Evolutionary conservation across 2,797 vertebrate species (phyloP).

Genomic region (Propithecus perrieri): DNA sequence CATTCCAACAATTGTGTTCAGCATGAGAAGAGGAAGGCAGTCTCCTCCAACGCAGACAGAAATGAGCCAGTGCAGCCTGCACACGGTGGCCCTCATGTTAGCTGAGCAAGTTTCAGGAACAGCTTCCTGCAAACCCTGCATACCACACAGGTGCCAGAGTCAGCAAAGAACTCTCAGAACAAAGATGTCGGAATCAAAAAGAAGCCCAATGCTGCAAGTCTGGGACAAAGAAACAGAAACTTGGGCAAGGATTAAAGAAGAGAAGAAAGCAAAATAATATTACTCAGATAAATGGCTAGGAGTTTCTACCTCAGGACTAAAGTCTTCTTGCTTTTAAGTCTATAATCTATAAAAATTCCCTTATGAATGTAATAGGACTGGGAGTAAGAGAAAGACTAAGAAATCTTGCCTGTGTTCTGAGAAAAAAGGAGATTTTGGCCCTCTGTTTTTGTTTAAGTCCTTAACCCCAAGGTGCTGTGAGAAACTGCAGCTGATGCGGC

Average conservation of each 20-base stretch:
- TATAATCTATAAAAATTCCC: background rate
- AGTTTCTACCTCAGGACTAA: slow-evolving; percentile 31
- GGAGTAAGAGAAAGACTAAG: background rate
- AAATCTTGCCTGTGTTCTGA: slow-evolving; percentile 43
- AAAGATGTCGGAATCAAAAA: background rate
- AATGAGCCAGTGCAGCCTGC: background rate
- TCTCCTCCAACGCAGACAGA: background rate
- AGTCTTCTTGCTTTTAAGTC: slow-evolving; percentile 9
- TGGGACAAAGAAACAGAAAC: slow-evolving; percentile 49
- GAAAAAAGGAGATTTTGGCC: background rate
- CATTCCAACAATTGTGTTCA: background rate
- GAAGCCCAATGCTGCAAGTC: background rate
- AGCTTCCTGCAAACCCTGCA: slow-evolving; percentile 8
- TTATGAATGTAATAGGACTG: background rate
- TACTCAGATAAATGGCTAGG: background rate
- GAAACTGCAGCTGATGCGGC: background rate
- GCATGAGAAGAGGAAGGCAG: background rate
- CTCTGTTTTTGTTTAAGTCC: background rate
- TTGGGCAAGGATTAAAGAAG: background rate
- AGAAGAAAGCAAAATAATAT: slow-evolving; percentile 21
- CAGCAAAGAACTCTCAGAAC: slow-evolving; percentile 43
- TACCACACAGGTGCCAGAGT: background rate
- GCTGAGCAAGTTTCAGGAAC: background rate
- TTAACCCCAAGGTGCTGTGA: slow-evolving; percentile 44
- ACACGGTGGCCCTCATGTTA: background rate